phyloP scores from a whole-genome alignment of 2,113 vertebrate genomes.

The Odocoileus hemionus region DNA sequence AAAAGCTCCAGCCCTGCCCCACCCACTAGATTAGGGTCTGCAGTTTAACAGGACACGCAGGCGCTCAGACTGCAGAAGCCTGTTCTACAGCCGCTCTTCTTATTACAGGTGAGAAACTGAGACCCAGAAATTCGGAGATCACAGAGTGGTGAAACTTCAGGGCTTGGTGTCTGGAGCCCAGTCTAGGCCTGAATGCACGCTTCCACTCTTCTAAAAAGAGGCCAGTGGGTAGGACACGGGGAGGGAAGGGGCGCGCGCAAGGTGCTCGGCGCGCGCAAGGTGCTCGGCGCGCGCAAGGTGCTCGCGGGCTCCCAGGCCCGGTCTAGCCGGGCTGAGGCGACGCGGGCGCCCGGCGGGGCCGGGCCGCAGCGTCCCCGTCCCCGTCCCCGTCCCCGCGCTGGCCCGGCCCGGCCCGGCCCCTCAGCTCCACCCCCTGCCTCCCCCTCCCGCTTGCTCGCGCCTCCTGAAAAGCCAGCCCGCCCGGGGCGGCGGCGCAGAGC shows the following conservation, averaged over 20 bases:
- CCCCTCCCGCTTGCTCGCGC: conserved; percentile 42
- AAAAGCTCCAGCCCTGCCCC: not conserved
- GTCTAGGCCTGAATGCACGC: not conserved
- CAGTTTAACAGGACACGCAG: not conserved
- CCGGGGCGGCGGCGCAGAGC: conserved; percentile 44
- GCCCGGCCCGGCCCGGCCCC: conserved; percentile 37
- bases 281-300: not conserved
- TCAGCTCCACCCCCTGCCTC: conserved; percentile 55
- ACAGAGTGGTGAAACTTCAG: not conserved
- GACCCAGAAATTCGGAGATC: not conserved
- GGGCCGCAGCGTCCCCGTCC: not conserved
- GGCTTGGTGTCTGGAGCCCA: not conserved
- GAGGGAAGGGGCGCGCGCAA: not conserved
- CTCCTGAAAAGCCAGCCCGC: conserved; percentile 52
- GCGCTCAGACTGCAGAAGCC: not conserved
- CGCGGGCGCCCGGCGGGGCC: not conserved
- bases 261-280: not conserved
- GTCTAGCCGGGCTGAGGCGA: not conserved
- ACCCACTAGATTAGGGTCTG: not conserved
- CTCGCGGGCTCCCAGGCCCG: not conserved
- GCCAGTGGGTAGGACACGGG: not conserved
- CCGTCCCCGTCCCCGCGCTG: not conserved
- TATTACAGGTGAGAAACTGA: not conserved
- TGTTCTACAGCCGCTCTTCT: not conserved
- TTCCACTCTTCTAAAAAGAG: not conserved